Evolutionary conservation across 2,888 invertebrate genomes (phyloP).

Genomic region (Acronicta alni): DNA sequence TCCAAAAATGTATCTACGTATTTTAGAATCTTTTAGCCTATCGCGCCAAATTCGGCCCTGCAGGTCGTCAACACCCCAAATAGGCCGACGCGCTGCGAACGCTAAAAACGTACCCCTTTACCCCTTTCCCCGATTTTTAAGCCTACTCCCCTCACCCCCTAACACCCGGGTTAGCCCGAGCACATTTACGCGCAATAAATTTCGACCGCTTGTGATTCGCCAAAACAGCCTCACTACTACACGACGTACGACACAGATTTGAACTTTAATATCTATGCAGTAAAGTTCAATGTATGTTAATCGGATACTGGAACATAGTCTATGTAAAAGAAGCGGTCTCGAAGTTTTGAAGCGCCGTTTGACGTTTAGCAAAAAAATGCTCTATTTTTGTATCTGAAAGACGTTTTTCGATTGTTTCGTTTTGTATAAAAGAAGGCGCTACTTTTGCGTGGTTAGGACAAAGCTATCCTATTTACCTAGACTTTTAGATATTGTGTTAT

Average conservation of each 20-base stretch:
- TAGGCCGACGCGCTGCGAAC: conserved; percentile 87
- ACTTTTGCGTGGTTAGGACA: conserved; percentile 78
- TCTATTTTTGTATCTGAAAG: conserved; percentile 65
- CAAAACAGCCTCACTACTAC: conserved; percentile 78
- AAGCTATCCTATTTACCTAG: conserved; percentile 81
- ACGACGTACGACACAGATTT: conserved; percentile 57
- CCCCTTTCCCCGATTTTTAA: conserved; percentile 88
- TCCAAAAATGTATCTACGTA: no score
- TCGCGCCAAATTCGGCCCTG: conserved; percentile 71
- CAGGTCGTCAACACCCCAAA: conserved; percentile 86
- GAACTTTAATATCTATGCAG: conserved; percentile 46
- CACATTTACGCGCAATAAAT: conserved; percentile 90
- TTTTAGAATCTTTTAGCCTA: neutral
- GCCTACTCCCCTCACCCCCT: conserved; percentile 85
- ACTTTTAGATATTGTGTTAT: conserved; percentile 81
- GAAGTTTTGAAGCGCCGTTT: conserved; percentile 78
- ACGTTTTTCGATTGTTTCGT: conserved; percentile 64
- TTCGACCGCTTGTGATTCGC: conserved; percentile 82
- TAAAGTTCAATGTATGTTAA: conserved; percentile 54
- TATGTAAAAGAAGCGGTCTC: conserved; percentile 83
- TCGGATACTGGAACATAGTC: conserved; percentile 62
- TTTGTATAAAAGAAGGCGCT: conserved; percentile 81
- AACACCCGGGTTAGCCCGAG: conserved; percentile 88
- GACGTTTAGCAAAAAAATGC: conserved; percentile 76
- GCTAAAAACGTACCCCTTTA: conserved; percentile 87